Percentiles rank a stretch among this genome's conserved stretches.
Conservation (phyloP, 2,888 invertebrate genomes). For the Zhuqinia jingwanae region DNA sequence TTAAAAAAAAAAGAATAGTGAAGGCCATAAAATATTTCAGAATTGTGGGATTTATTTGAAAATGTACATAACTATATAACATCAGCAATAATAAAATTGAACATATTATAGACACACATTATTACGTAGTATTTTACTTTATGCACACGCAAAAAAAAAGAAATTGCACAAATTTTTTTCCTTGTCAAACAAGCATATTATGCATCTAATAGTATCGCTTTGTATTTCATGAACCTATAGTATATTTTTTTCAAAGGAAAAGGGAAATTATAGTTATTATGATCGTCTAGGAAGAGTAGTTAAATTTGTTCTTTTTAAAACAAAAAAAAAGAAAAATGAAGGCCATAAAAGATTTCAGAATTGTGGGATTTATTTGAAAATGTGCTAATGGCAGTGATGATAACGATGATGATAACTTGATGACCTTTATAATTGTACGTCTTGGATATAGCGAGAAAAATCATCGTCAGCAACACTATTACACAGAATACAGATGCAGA, state of each 20-base stretch:
- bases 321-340: not conserved
- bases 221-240: not conserved
- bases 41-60: not conserved
- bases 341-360: not conserved
- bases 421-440: not conserved
- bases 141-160: not conserved
- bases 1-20: not conserved
- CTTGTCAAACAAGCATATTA: not conserved
- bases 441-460: not conserved
- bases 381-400: too few relatives aligned
- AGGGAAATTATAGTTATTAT: constrained; percentile 53
- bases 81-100: too few relatives aligned
- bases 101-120: too few relatives aligned
- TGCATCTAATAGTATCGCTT: constrained; percentile 3
- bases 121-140: not conserved
- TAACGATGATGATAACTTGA: too few relatives aligned
- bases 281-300: constrained; percentile 35
- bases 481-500: not conserved
- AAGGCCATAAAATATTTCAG: not conserved
- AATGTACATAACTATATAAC: too few relatives aligned
- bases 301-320: not conserved
- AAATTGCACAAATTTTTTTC: not conserved
- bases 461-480: not conserved
- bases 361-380: not conserved
- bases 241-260: constrained; percentile 19